Evolutionary conservation across 2,113 vertebrate species (phyloP).

Genomic region (Glaucomys volans): DNA sequence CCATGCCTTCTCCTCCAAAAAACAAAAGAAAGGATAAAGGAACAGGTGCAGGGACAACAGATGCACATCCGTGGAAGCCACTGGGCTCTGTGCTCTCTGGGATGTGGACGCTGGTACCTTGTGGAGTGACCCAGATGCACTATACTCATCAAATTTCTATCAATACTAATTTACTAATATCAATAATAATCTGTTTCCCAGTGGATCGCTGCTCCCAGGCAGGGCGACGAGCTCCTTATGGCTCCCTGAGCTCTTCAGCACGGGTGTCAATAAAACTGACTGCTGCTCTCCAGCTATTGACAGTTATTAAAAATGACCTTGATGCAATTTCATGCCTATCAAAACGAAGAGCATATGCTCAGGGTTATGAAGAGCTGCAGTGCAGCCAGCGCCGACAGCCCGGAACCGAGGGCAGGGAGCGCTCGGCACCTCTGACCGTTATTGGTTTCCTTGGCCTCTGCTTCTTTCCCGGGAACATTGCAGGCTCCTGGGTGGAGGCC

Average conservation of each 20-base stretch:
- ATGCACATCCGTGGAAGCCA: neutral
- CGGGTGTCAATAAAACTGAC: constrained; percentile 92
- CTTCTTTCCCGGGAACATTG: constrained; percentile 67
- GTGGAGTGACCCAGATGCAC: constrained; percentile 91
- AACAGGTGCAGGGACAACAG: neutral
- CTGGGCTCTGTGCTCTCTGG: constrained; percentile 43
- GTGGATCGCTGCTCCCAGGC: constrained; percentile 89
- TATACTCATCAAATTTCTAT: constrained; percentile 95
- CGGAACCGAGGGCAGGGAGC: constrained; percentile 53
- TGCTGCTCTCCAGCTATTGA: constrained; percentile 93
- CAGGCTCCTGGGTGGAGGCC: constrained; percentile 71
- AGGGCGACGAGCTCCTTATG: constrained; percentile 80
- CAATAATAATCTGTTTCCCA: constrained; percentile 95
- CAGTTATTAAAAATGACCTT: constrained; percentile 99
- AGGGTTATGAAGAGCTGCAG: constrained; percentile 88
- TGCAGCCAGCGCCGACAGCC: constrained; percentile 75
- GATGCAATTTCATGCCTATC: constrained; percentile 96
- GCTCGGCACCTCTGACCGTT: constrained; percentile 63
- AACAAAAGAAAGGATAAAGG: neutral
- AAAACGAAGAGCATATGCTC: constrained; percentile 92
- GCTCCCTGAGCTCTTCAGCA: constrained; percentile 88
- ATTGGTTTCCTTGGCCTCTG: constrained; percentile 71
- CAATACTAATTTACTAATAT: constrained; percentile 99
- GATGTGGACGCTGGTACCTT: constrained; percentile 85
- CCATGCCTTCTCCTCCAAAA: neutral